Conservation (phyloP, 2,113 vertebrate genomes). For the Notothenia coriiceps region DNA sequence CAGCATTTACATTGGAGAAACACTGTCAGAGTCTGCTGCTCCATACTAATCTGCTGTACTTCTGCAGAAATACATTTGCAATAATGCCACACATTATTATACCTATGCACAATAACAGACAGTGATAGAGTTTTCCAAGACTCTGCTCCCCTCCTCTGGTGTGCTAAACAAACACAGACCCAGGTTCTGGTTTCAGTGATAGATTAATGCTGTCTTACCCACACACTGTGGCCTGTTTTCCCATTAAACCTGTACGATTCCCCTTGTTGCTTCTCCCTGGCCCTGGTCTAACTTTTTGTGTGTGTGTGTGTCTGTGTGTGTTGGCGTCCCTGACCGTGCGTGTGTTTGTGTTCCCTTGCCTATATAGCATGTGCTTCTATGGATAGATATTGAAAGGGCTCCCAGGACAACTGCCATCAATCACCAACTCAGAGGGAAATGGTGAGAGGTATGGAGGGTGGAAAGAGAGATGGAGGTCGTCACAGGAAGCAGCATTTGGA, state of each 20-base stretch:
- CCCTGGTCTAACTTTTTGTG: conserved; percentile 14
- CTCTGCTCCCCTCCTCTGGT: conserved; percentile 42
- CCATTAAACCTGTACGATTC: conserved; percentile 68
- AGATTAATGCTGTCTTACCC: conserved; percentile 75
- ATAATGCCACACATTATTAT: conserved; percentile 42
- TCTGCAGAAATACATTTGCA: conserved; percentile 50
- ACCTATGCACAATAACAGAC: conserved; percentile 54
- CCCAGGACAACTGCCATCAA: conserved; percentile 75
- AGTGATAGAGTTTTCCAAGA: conserved; percentile 55
- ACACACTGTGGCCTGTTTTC: conserved; percentile 71
- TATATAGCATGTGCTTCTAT: conserved; percentile 51
- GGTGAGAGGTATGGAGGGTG: conserved; percentile 59
- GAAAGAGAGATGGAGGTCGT: conserved; percentile 72
- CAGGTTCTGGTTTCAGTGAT: conserved; percentile 69
- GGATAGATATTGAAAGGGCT: conserved; percentile 74
- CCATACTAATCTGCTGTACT: conserved; percentile 44
- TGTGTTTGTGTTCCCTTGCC: conserved; percentile 56
- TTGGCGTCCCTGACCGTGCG: conserved; percentile 18
- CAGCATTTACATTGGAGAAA: conserved; percentile 20
- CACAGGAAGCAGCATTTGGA: conserved; percentile 65
- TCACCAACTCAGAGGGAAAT: conserved; percentile 76
- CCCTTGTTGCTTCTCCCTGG: conserved; percentile 65
- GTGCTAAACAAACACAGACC: conserved; percentile 65
- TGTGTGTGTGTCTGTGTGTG: conserved; percentile 21
- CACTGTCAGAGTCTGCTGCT: conserved; percentile 21